phyloP scores from a whole-genome alignment of 1,140 invertebrate species.

The Vanessa tameamea region DNA sequence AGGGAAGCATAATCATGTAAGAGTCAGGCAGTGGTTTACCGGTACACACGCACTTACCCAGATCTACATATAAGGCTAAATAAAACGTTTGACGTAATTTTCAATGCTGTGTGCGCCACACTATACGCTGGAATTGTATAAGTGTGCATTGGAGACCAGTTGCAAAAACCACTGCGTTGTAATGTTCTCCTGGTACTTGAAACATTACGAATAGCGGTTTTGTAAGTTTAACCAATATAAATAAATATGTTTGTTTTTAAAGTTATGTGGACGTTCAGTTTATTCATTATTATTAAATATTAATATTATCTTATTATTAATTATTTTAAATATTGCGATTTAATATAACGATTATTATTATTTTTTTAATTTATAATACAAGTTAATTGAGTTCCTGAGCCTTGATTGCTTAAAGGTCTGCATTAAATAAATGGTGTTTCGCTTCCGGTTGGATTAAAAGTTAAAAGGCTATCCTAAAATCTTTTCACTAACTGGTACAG shows the following conservation, averaged over 20 bases:
- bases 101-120: conserved; percentile 61
- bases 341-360: too few species aligned
- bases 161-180: conserved; percentile 51
- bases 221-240: background rate
- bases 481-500: conserved; percentile 20
- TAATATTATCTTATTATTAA: too few species aligned
- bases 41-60: conserved; percentile 47
- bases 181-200: conserved; percentile 58
- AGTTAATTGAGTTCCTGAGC: conserved; percentile 3
- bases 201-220: conserved; percentile 32
- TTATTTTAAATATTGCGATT: too few species aligned
- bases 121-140: conserved; percentile 54
- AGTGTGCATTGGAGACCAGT: conserved; percentile 48
- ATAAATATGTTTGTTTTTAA: background rate
- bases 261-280: too few species aligned
- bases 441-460: conserved; percentile 20
- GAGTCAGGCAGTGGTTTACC: conserved; percentile 51
- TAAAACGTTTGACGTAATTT: conserved; percentile 67
- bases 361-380: background rate
- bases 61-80: conserved; percentile 68
- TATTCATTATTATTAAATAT: too few species aligned
- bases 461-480: conserved; percentile 15
- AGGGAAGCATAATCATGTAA: conserved; percentile 52
- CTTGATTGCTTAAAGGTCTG: background rate
- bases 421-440: conserved; percentile 11